Percentiles rank a stretch among this genome's conserved stretches.
Conservation (phyloP, 1,140 invertebrate genomes). For the Anagrus nilaparvatae region DNA sequence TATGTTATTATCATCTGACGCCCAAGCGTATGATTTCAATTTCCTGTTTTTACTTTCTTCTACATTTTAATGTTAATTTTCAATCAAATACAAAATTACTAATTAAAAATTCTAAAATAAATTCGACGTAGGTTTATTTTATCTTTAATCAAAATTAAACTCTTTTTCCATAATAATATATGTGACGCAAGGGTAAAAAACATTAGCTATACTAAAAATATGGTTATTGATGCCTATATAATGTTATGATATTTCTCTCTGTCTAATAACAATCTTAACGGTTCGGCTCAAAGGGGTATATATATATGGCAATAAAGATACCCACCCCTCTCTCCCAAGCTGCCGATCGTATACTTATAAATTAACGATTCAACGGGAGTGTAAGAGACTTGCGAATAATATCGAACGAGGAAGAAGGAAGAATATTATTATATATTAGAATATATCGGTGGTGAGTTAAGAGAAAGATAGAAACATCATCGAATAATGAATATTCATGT, state of each 20-base stretch:
- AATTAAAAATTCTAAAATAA: not conserved
- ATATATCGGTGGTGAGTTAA: conserved; percentile 13
- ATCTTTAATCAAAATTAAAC: not conserved
- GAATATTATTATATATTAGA: conserved; percentile 12
- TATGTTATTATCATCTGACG: conserved; percentile 39
- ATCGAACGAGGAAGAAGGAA: conserved; percentile 16
- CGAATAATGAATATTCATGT: conserved; percentile 45
- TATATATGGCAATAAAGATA: conserved; percentile 16
- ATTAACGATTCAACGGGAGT: conserved; percentile 34
- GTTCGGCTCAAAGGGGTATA: conserved; percentile 12
- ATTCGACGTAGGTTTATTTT: not conserved
- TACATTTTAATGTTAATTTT: no score
- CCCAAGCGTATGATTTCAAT: conserved; percentile 9
- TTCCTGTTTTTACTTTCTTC: not conserved
- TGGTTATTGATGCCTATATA: no score
- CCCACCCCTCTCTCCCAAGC: no score
- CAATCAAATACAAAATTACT: no score
- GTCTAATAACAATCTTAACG: conserved; percentile 12
- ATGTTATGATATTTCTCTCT: conserved; percentile 12
- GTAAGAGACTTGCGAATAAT: conserved; percentile 18
- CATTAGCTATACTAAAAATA: no score
- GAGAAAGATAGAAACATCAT: conserved; percentile 39
- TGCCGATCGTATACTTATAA: conserved; percentile 38
- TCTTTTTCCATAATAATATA: not conserved
- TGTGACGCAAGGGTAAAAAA: conserved; percentile 3